Conservation (phyloP, 2,113 vertebrate genomes). For the Callocephalon fimbriatum region DNA sequence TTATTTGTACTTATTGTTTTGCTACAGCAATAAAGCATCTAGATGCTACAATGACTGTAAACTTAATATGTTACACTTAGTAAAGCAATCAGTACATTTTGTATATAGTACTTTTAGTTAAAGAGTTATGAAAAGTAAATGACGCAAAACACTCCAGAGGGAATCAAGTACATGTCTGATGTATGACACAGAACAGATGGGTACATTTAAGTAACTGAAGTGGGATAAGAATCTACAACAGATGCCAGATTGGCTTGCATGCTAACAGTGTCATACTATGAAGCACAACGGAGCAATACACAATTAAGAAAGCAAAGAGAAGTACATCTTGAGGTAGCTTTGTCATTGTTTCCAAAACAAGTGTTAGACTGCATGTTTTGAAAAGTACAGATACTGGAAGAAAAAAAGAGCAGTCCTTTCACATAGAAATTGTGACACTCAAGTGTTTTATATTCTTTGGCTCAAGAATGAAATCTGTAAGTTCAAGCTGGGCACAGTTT, state of each 20-base stretch:
- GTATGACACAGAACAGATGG: background rate
- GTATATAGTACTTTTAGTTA: background rate
- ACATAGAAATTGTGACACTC: background rate
- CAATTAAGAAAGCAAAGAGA: constrained; percentile 12
- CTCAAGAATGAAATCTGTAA: background rate
- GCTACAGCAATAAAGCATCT: background rate
- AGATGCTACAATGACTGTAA: background rate
- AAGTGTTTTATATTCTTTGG: background rate
- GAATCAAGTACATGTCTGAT: background rate
- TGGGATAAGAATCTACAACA: background rate
- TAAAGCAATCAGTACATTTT: background rate
- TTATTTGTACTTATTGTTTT: background rate
- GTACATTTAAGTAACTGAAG: background rate
- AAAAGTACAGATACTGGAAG: background rate
- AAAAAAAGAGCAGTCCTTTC: background rate
- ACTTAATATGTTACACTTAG: background rate
- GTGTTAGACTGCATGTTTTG: background rate
- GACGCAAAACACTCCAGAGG: background rate
- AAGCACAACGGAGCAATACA: background rate
- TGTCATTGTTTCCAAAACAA: background rate
- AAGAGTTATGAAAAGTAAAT: background rate
- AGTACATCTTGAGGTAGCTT: background rate
- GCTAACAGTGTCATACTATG: background rate
- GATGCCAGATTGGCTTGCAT: background rate
- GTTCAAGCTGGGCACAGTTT: background rate